Conservation (phyloP, 2,797 vertebrate species). For the Synaphobranchus kaupii region DNA sequence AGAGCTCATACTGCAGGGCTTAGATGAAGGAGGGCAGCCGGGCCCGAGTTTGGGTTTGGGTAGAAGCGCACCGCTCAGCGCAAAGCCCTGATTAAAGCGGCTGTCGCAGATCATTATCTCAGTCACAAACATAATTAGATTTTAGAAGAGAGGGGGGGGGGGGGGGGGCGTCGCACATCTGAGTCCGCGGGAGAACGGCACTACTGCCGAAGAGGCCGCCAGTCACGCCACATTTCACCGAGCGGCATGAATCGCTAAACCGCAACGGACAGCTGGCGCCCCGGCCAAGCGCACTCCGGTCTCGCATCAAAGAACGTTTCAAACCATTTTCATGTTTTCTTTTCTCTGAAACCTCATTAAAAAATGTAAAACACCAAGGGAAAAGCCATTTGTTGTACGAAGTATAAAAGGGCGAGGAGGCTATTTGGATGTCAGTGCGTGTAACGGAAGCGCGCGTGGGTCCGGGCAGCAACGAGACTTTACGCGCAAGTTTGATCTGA, state of each 20-base stretch:
- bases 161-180: neutral
- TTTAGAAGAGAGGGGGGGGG: conserved; percentile 45
- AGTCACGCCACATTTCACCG: conserved; percentile 36
- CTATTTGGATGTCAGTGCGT: neutral
- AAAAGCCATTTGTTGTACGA: neutral
- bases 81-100: conserved; percentile 47
- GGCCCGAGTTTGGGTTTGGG: conserved; percentile 49
- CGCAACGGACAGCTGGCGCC: neutral
- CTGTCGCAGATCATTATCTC: conserved; percentile 58
- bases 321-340: neutral
- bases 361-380: neutral
- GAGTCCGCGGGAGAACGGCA: conserved; percentile 34
- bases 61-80: conserved; percentile 60
- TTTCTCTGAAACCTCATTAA: neutral
- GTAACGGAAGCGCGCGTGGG: neutral
- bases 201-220: conserved; percentile 40
- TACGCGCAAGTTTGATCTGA: neutral
- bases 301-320: neutral
- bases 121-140: conserved; percentile 47
- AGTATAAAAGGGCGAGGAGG: neutral
- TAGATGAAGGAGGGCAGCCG: neutral
- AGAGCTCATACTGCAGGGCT: neutral
- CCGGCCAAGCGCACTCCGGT: neutral
- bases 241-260: neutral
- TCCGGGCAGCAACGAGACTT: neutral